A percentile compares a stretch with the other conserved stretches of the same genome.
phyloP scores from a whole-genome alignment of 64 coral and sea anemone species.

The Catalaphyllia jardinei region DNA sequence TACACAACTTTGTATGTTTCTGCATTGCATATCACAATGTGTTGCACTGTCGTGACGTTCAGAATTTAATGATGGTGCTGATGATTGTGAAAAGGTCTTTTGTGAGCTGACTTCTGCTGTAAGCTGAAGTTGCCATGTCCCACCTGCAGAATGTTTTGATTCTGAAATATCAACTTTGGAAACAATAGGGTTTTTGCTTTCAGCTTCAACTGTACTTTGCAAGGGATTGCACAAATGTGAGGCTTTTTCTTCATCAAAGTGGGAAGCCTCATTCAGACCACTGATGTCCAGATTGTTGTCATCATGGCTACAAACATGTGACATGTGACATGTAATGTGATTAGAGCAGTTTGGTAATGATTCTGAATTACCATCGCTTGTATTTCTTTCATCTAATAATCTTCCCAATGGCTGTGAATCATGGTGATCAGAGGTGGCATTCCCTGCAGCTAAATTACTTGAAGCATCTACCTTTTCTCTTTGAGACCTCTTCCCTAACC shows the following conservation, averaged over 20 bases:
- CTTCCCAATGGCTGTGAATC: too few species aligned
- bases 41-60: too few species aligned
- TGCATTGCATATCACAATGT: too few species aligned
- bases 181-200: too few species aligned
- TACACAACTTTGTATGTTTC: too few species aligned
- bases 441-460: neutral
- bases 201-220: too few species aligned
- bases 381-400: too few species aligned
- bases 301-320: neutral
- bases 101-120: neutral
- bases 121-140: neutral
- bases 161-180: neutral
- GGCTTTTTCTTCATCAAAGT: too few species aligned
- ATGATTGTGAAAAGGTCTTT: neutral
- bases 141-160: too few species aligned
- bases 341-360: neutral
- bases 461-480: neutral
- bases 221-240: too few species aligned
- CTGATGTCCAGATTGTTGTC: neutral
- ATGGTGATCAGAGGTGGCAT: too few species aligned
- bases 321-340: neutral
- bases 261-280: neutral
- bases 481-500: slow-evolving; percentile 39
- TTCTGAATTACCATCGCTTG: too few species aligned
- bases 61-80: neutral